Base-by-base conservation (phyloP, 1,140 invertebrate species). In the Diabrotica undecimpunctata region DNA sequence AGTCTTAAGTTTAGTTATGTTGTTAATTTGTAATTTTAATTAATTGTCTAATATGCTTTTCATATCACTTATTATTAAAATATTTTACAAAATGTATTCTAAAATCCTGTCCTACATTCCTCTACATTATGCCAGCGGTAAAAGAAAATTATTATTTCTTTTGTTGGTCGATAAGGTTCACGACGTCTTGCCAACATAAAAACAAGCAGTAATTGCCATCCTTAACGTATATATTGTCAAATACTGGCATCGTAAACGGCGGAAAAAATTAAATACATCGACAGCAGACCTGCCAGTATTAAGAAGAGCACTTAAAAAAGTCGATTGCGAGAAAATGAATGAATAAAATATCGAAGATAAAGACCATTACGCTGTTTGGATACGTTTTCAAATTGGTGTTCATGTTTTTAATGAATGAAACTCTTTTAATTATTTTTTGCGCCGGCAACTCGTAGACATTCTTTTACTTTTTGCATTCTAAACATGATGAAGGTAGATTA, bases 401-500 rank as follows among this genome's bases (percentile, higher is more conserved):
- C 36, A 36, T 58, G 56, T 12, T 41, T 58, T 36, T 61, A 52
- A 61, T 52, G 46, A 53, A 61, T 52, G 46, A 12, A 53, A 52
- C 13, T 52, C 6, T 53, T 14, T 51, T 52, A 36, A 58, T 58
- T 58, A 58, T 58, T 61, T 61, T 61, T 61, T 61, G 60, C 37
- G 10, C 35, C 11, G 11, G 60, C 37, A 35, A 61, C 60, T 61
- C 51, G 60, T 61, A 10, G 11, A 25, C 38, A 38, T 38, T 14
- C 25, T 13, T 39, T 61, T 11, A 38, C 37, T 61, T 61, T 61
- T 52, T 37, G 51, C 60, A 61, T 51, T 61, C 60, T 61, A 37
- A 51, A 53, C 60, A 61, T 61, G 60, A 52, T 61, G 60, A 53
- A 61, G 60, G 61, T 50, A 56, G 61, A 63, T 63, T 54, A 63